Conservation (phyloP, 92 coral and sea anemone genomes). For the Diadumene lineata region DNA sequence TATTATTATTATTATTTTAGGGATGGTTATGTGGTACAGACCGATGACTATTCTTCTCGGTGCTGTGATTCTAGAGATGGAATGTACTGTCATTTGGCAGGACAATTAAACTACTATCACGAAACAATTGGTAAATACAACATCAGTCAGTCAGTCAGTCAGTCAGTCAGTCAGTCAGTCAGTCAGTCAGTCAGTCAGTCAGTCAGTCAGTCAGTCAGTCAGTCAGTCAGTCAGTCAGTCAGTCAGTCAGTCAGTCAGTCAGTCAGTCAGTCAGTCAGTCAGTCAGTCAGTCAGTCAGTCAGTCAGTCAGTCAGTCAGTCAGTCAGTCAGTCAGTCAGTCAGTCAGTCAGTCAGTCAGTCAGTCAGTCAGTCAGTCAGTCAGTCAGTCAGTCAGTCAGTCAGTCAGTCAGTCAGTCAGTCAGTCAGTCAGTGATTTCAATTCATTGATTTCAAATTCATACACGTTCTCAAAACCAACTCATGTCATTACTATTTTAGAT, state of each 20-base stretch:
- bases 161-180: background rate
- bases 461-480: background rate
- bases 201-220: background rate
- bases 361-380: background rate
- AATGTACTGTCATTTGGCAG: constrained; percentile 35
- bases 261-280: background rate
- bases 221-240: background rate
- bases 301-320: background rate
- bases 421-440: no score
- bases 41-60: constrained; percentile 24
- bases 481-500: background rate
- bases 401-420: background rate
- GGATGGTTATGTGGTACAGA: constrained; percentile 34
- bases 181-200: background rate
- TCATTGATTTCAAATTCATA: no score
- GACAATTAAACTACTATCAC: constrained; percentile 30
- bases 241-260: background rate
- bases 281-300: background rate
- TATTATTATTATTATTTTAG: background rate
- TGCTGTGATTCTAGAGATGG: constrained; percentile 37
- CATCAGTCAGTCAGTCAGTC: background rate
- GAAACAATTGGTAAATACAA: constrained; percentile 14
- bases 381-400: background rate
- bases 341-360: background rate
- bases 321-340: background rate